phyloP scores from a whole-genome alignment of 2,888 invertebrate species.

The Acanthococcus lagerstroemiae region DNA sequence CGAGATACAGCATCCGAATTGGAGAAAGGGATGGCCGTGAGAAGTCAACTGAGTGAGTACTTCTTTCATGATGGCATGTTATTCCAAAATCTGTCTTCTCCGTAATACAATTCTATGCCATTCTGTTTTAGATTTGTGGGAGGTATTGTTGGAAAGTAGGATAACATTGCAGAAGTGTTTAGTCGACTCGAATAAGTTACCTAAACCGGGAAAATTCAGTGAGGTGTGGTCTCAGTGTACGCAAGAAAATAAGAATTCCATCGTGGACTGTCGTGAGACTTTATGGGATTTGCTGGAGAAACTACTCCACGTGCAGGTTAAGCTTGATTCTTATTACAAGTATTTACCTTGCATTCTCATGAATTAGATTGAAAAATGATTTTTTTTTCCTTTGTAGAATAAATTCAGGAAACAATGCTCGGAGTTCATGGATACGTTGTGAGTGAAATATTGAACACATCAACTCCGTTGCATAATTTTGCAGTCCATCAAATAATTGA shows the following conservation, averaged over 20 bases:
- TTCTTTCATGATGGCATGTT: background rate
- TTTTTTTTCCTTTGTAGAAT: conserved; percentile 7
- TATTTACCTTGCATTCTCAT: conserved; percentile 34
- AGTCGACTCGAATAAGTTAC: conserved; percentile 65
- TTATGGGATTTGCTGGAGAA: conserved; percentile 16
- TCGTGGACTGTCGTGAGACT: conserved; percentile 4
- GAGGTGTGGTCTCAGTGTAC: background rate
- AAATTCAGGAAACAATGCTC: conserved; percentile 4
- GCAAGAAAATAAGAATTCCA: background rate
- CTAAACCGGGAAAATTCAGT: conserved; percentile 47
- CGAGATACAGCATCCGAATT: conserved; percentile 34
- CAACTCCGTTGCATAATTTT: background rate
- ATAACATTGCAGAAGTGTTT: conserved; percentile 79
- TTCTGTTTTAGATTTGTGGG: conserved; percentile 56
- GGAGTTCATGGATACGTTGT: conserved; percentile 7
- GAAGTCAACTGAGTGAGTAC: conserved; percentile 40
- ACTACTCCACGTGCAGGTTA: conserved; percentile 11
- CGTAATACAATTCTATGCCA: background rate
- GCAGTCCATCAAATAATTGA: background rate
- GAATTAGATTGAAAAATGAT: conserved; percentile 41
- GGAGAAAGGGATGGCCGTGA: conserved; percentile 40
- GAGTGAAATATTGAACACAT: no score
- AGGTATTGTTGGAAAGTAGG: conserved; percentile 70
- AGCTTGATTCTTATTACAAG: background rate
- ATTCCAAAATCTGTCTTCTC: background rate